Percentiles rank a stretch among this genome's conserved stretches.
These are phyloP conservation scores for Channa striata DNA, from an alignment of 2,797 vertebrate species.

Conservation along the genomic window DNA sequence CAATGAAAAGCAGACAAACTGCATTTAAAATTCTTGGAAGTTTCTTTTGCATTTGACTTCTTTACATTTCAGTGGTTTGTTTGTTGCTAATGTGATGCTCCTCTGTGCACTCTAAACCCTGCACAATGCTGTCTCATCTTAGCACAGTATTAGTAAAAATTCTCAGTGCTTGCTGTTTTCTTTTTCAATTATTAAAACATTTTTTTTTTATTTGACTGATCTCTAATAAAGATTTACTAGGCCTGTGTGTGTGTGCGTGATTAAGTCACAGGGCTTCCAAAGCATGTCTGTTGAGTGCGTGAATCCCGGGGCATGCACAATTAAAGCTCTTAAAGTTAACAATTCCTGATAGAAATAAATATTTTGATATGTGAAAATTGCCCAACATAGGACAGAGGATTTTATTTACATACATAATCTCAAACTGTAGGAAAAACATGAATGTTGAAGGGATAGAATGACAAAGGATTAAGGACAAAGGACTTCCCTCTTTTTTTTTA, in stretches of 20 bases:
- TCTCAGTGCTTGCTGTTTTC: neutral
- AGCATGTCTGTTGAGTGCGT: neutral
- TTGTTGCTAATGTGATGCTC: neutral
- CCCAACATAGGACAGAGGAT: neutral
- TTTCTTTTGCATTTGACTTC: neutral
- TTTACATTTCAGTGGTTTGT: neutral
- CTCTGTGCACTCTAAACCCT: slow-evolving; percentile 5
- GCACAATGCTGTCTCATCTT: neutral
- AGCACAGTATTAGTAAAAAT: neutral
- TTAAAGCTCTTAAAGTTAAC: neutral
- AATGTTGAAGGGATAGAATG: slow-evolving; percentile 4
- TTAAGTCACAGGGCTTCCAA: neutral
- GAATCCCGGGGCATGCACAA: slow-evolving; percentile 17
- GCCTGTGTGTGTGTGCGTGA: neutral
- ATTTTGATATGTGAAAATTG: neutral
- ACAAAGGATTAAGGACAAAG: slow-evolving; percentile 12
- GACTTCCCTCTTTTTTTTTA: slow-evolving; percentile 52
- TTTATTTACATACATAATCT: neutral
- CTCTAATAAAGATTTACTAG: slow-evolving; percentile 17
- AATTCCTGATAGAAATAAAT: neutral
- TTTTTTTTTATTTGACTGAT: neutral
- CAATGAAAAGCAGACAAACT: neutral
- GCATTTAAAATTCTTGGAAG: neutral
- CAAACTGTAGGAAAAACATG: slow-evolving; percentile 12
- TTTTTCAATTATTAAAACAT: neutral